A percentile compares a stretch with the other conserved stretches of the same genome.
Conservation (phyloP, 2,888 invertebrate genomes). For the Brachypalpus laphriformis region DNA sequence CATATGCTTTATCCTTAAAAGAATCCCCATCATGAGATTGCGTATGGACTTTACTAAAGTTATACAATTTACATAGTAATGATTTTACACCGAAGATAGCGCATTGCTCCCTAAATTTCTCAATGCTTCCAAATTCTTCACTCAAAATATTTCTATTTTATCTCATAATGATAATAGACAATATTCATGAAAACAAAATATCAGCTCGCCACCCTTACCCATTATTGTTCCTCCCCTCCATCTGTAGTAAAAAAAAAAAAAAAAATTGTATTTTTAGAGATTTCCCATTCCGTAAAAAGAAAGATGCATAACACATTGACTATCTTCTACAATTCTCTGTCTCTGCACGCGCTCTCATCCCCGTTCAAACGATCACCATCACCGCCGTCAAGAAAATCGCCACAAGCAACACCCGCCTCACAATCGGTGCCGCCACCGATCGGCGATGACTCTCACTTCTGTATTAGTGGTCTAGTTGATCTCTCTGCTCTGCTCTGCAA, state of each 20-base stretch:
- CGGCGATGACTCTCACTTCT: constrained; percentile 50
- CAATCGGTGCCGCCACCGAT: constrained; percentile 60
- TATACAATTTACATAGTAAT: too few species aligned
- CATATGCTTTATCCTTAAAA: too few species aligned
- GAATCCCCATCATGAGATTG: too few species aligned
- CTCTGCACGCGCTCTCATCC: constrained; percentile 36
- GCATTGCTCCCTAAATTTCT: too few species aligned
- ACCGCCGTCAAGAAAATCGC: constrained; percentile 56
- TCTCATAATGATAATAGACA: constrained; percentile 24
- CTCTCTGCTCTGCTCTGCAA: constrained; percentile 29
- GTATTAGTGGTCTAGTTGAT: constrained; percentile 55
- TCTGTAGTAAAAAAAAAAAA: constrained; percentile 8
- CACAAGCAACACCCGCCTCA: constrained; percentile 69
- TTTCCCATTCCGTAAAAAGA: constrained; percentile 49
- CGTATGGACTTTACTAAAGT: too few species aligned
- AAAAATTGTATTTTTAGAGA: constrained; percentile 65
- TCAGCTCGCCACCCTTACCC: constrained; percentile 63
- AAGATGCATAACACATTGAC: constrained; percentile 58
- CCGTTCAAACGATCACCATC: constrained; percentile 39
- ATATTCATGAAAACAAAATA: constrained; percentile 36
- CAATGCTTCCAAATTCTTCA: neutral
- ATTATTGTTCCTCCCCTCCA: constrained; percentile 40
- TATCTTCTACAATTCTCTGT: constrained; percentile 32
- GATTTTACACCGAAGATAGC: neutral
- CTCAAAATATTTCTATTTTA: constrained; percentile 7